Evolutionary conservation across 2,888 invertebrate species (phyloP).

Genomic region (Acrocyrtus sp.): DNA sequence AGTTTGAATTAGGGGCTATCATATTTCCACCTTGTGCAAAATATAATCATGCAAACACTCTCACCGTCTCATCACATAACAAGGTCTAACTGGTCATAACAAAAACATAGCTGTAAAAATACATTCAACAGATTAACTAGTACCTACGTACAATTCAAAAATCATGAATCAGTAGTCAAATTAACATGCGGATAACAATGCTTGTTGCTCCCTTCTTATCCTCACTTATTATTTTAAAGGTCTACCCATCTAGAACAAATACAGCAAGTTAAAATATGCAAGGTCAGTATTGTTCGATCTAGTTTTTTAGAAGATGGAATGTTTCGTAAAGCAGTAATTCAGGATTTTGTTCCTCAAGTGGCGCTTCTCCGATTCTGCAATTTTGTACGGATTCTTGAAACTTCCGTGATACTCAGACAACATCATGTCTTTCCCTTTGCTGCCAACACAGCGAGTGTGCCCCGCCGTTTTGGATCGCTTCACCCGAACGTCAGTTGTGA

Average conservation of each 20-base stretch:
- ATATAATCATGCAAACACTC: too few relatives aligned
- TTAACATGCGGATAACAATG: too few relatives aligned
- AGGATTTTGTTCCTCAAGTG: slow-evolving; percentile 54
- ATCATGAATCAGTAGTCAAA: too few relatives aligned
- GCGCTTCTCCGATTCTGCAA: slow-evolving; percentile 42
- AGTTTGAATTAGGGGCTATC: too few relatives aligned
- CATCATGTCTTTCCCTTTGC: slow-evolving; percentile 20
- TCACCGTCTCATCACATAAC: too few relatives aligned
- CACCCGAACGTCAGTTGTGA: not conserved
- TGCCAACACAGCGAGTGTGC: not conserved
- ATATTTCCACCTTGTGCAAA: too few relatives aligned
- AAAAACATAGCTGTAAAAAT: too few relatives aligned
- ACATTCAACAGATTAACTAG: too few relatives aligned
- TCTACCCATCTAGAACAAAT: not conserved
- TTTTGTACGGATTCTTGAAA: slow-evolving; percentile 46
- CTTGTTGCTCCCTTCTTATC: slow-evolving; percentile 6
- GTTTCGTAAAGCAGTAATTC: slow-evolving; percentile 55
- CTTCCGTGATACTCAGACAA: slow-evolving; percentile 52
- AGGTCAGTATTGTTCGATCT: too few relatives aligned
- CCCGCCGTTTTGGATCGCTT: slow-evolving; percentile 43
- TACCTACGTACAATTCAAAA: too few relatives aligned
- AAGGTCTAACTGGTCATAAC: too few relatives aligned
- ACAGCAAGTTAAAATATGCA: too few relatives aligned
- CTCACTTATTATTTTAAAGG: not conserved
- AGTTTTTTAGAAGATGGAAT: slow-evolving; percentile 53